Evolutionary conservation across 2,888 invertebrate species (phyloP).

Genomic region (Clivina fossor): DNA sequence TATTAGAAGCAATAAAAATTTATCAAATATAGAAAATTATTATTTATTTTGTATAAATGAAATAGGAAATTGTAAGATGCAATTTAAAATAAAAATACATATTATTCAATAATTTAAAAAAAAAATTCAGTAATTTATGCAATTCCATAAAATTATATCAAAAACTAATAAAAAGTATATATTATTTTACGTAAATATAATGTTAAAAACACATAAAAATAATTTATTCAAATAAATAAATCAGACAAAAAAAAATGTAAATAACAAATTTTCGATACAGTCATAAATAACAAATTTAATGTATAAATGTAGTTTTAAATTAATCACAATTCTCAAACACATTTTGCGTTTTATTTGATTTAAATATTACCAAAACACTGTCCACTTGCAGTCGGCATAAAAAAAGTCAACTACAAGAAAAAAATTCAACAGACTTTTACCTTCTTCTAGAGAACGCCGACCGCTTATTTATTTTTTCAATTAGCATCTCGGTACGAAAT

Average conservation of each 20-base stretch:
- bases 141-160: no score
- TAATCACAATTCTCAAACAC: slow-evolving; percentile 11
- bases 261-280: slow-evolving; percentile 12
- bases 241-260: slow-evolving; percentile 23
- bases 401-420: slow-evolving; percentile 37
- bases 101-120: no score
- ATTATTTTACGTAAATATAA: no score
- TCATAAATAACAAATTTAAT: slow-evolving; percentile 14
- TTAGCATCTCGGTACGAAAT: slow-evolving; percentile 28
- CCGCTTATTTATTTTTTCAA: slow-evolving; percentile 17
- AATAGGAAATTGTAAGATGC: no score
- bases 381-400: slow-evolving; percentile 30
- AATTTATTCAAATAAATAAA: slow-evolving; percentile 17
- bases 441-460: slow-evolving; percentile 15
- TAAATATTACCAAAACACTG: slow-evolving; percentile 10
- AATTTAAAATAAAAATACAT: no score
- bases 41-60: no score
- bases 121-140: no score
- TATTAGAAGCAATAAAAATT: no score
- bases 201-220: no score
- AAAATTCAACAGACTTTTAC: slow-evolving; percentile 33
- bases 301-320: slow-evolving; percentile 13
- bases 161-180: no score
- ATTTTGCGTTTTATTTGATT: slow-evolving; percentile 19
- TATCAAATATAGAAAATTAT: no score